phyloP scores from a whole-genome alignment of 2,888 invertebrate genomes.

The Sinopyrophorus schimmeli region DNA sequence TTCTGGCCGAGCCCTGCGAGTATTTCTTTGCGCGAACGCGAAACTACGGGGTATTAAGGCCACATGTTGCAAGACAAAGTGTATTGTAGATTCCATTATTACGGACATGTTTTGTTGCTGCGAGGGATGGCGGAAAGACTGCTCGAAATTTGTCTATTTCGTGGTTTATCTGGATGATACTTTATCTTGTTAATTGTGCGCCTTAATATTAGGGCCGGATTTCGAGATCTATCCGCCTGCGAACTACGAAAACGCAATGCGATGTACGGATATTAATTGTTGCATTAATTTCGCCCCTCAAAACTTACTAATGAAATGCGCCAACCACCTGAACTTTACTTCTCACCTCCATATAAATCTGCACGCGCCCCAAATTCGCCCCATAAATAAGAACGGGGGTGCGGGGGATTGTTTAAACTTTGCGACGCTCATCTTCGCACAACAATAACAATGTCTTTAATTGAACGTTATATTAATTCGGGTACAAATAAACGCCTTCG shows the following conservation, averaged over 20 bases:
- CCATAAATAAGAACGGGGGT: no score
- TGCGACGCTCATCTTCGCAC: no score
- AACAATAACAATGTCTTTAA: no score
- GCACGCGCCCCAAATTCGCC: no score
- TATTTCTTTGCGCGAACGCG: conserved; percentile 32
- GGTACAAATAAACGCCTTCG: no score
- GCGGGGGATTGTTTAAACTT: no score
- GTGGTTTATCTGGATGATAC: conserved; percentile 32
- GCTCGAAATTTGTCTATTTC: conserved; percentile 32
- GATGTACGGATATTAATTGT: conserved; percentile 17
- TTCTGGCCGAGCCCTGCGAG: no score
- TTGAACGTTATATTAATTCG: no score
- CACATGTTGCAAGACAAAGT: conserved; percentile 54
- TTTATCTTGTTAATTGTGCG: conserved; percentile 30
- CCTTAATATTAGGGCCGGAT: conserved; percentile 23
- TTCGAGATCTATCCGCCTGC: conserved; percentile 18
- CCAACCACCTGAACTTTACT: background rate
- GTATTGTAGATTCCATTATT: conserved; percentile 49
- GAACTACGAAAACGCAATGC: conserved; percentile 6
- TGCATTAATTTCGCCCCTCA: background rate
- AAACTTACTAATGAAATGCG: background rate
- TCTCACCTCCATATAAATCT: no score
- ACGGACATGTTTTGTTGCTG: conserved; percentile 34
- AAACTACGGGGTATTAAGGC: conserved; percentile 46
- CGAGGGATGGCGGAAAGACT: conserved; percentile 26